Percentiles rank a stretch among this genome's conserved stretches.
phyloP scores from a whole-genome alignment of 2,797 vertebrate genomes.

The Coracias cyanogaster region DNA sequence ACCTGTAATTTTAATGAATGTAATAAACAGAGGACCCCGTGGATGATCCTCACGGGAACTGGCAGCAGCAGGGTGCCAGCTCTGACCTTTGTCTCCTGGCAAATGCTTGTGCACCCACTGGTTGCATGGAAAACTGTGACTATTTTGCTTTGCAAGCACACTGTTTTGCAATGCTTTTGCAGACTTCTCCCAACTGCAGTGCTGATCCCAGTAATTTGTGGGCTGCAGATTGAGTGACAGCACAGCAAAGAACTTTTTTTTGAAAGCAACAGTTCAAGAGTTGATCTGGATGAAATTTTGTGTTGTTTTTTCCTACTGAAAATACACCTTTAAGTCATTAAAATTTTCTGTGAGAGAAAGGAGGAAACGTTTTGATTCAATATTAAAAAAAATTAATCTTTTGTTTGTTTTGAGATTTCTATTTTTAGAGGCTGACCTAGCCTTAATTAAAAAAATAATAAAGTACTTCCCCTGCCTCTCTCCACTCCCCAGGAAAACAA shows the following conservation, averaged over 20 bases:
- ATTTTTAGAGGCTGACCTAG: conserved; percentile 36
- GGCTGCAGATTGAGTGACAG: neutral
- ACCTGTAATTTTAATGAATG: neutral
- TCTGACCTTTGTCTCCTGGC: neutral
- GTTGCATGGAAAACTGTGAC: neutral
- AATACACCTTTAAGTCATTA: neutral
- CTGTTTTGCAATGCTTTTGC: neutral
- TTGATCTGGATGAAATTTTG: neutral
- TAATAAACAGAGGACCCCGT: neutral
- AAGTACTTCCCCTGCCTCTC: conserved; percentile 37
- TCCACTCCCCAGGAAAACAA: conserved; percentile 39
- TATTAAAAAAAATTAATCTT: neutral
- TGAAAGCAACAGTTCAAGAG: neutral
- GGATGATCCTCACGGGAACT: neutral
- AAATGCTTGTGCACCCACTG: neutral
- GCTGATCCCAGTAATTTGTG: neutral
- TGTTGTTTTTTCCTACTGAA: neutral
- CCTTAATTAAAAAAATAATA: conserved; percentile 47
- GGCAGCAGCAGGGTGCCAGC: neutral
- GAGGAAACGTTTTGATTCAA: neutral
- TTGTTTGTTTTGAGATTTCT: neutral
- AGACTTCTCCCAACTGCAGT: neutral
- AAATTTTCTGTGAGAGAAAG: neutral
- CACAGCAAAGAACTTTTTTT: neutral
- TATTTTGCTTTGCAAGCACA: neutral